A percentile compares a stretch with the other conserved stretches of the same genome.
These are phyloP conservation scores for Pelodiscus sinensis DNA, from an alignment of 2,113 vertebrate genomes.

Conservation along the genomic window DNA sequence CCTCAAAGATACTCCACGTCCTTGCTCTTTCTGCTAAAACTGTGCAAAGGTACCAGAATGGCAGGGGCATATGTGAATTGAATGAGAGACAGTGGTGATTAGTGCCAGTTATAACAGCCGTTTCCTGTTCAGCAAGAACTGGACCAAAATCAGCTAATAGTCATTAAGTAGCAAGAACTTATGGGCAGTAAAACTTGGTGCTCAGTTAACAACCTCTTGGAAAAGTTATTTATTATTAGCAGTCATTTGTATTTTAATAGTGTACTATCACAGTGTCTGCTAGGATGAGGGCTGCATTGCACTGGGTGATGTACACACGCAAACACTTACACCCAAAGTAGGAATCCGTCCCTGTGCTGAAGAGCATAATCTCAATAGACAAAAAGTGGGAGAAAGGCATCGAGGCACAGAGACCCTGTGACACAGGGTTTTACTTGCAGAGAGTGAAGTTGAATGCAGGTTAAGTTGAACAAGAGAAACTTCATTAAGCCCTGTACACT, in stretches of 20 bases:
- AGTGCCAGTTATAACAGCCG: background rate
- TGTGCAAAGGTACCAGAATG: background rate
- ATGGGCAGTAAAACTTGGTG: background rate
- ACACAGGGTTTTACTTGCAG: background rate
- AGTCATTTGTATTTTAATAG: background rate
- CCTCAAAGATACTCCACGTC: background rate
- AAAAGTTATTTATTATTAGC: background rate
- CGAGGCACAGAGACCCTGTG: accelerated
- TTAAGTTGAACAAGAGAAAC: background rate
- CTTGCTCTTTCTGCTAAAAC: background rate
- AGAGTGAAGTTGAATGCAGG: background rate
- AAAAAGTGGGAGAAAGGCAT: accelerated
- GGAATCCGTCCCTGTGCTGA: background rate
- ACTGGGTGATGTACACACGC: background rate
- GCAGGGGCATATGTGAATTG: accelerated
- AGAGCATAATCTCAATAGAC: background rate
- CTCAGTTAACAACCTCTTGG: background rate
- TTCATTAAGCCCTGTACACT: background rate
- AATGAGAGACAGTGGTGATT: background rate
- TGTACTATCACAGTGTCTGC: accelerated
- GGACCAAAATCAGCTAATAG: background rate
- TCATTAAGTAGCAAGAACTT: background rate
- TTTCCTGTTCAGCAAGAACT: background rate
- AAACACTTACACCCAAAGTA: background rate
- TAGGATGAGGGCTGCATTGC: background rate